A percentile compares a stretch with the other conserved stretches of the same genome.
phyloP scores from a whole-genome alignment of 2,888 invertebrate species.

The Dasypogon diadema region DNA sequence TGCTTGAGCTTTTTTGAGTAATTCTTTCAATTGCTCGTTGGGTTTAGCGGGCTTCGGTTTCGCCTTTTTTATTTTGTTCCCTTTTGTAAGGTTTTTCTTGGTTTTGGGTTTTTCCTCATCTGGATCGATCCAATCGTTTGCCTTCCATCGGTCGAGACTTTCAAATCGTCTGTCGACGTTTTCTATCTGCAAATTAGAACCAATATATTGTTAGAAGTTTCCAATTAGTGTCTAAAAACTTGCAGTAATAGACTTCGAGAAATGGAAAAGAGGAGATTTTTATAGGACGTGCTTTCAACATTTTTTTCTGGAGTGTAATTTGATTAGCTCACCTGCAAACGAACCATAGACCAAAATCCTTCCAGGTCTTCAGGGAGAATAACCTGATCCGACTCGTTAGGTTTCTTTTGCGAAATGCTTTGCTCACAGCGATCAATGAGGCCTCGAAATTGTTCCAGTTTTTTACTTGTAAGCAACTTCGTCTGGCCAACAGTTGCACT shows the following conservation, averaged over 20 bases:
- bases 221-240: background rate
- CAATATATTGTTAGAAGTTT: background rate
- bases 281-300: no score
- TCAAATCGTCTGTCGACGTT: slow-evolving; percentile 65
- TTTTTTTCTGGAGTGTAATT: no score
- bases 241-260: no score
- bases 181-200: slow-evolving; percentile 60
- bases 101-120: slow-evolving; percentile 57
- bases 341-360: slow-evolving; percentile 76
- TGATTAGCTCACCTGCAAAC: slow-evolving; percentile 26
- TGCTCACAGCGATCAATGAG: slow-evolving; percentile 69
- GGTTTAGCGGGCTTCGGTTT: slow-evolving; percentile 54
- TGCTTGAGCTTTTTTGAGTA: slow-evolving; percentile 17
- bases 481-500: slow-evolving; percentile 82
- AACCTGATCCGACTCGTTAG: slow-evolving; percentile 60
- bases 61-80: slow-evolving; percentile 44
- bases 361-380: slow-evolving; percentile 75
- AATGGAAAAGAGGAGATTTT: no score
- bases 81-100: slow-evolving; percentile 41
- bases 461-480: slow-evolving; percentile 77
- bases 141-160: slow-evolving; percentile 62
- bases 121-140: slow-evolving; percentile 65
- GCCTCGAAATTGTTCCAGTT: slow-evolving; percentile 78
- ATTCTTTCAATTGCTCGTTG: background rate
- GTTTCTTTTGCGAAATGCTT: slow-evolving; percentile 30